Evolutionary conservation across 2,888 invertebrate species (phyloP).

Genomic region (Tenthredo amoena): DNA sequence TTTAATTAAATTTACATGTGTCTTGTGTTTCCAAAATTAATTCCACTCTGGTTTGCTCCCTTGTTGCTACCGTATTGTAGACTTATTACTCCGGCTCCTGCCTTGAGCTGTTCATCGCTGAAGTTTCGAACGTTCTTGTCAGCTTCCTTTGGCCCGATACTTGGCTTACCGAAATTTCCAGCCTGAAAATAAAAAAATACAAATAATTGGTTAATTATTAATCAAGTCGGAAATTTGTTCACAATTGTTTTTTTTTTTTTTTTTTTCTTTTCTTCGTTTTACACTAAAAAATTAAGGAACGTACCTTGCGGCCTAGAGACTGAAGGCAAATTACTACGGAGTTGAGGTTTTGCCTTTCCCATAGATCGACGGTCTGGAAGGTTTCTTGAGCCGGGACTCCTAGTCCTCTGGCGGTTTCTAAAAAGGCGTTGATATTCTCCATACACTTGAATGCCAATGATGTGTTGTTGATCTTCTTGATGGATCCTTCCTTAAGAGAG

Average conservation of each 20-base stretch:
- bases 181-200: conserved; percentile 80
- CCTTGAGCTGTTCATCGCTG: conserved; percentile 95
- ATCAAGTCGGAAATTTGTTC: neutral
- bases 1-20: conserved; percentile 88
- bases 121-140: conserved; percentile 97
- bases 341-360: conserved; percentile 97
- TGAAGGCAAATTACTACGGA: conserved; percentile 97
- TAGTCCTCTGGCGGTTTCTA: conserved; percentile 89
- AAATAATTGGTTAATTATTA: conserved; percentile 28
- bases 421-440: conserved; percentile 98
- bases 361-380: conserved; percentile 98
- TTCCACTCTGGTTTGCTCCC: conserved; percentile 97
- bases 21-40: conserved; percentile 97
- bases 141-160: conserved; percentile 97
- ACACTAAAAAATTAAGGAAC: neutral
- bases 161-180: conserved; percentile 90
- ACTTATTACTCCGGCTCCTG: conserved; percentile 95
- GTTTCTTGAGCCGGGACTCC: conserved; percentile 97
- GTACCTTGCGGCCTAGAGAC: conserved; percentile 96
- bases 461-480: conserved; percentile 94
- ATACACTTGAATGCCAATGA: conserved; percentile 98
- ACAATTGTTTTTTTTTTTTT: neutral
- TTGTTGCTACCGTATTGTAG: conserved; percentile 99
- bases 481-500: conserved; percentile 89
- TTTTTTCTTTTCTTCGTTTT: no score